Conservation (phyloP, 1,140 invertebrate genomes). For the Epicauta chinensis region DNA sequence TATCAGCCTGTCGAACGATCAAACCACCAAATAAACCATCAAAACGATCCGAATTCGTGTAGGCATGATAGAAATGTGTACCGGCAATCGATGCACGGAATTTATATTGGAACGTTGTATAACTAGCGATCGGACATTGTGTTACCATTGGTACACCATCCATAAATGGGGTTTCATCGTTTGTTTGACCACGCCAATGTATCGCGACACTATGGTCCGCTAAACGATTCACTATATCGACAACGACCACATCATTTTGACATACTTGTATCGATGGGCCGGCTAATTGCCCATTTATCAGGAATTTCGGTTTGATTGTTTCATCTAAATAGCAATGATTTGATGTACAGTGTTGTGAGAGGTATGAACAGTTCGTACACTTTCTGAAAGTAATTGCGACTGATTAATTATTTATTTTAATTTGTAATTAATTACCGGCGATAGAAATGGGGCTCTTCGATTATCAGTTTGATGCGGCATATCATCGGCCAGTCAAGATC, state of each 20-base stretch:
- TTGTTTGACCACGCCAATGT: constrained; percentile 79
- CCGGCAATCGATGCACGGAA: constrained; percentile 64
- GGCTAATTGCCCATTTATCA: constrained; percentile 74
- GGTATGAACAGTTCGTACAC: constrained; percentile 38
- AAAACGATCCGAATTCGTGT: constrained; percentile 63
- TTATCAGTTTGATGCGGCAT: constrained; percentile 62
- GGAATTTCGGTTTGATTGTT: constrained; percentile 58
- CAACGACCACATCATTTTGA: constrained; percentile 76
- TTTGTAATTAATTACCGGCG: not conserved
- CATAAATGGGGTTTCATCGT: constrained; percentile 73
- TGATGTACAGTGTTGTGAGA: constrained; percentile 50
- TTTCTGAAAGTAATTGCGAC: constrained; percentile 37
- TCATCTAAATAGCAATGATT: constrained; percentile 55
- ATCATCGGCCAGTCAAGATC: constrained; percentile 75
- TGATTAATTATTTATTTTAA: not conserved
- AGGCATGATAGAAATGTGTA: constrained; percentile 71
- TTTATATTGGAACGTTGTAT: constrained; percentile 77
- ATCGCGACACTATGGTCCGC: constrained; percentile 63
- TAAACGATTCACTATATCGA: constrained; percentile 75
- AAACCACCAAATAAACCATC: constrained; percentile 75
- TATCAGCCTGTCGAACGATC: constrained; percentile 66
- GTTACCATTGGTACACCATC: constrained; percentile 80
- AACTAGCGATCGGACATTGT: constrained; percentile 76
- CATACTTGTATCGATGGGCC: constrained; percentile 82
- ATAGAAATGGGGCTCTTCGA: constrained; percentile 47